Evolutionary conservation across 2,797 vertebrate species (phyloP).

Genomic region (Poeciliopsis gracilis): DNA sequence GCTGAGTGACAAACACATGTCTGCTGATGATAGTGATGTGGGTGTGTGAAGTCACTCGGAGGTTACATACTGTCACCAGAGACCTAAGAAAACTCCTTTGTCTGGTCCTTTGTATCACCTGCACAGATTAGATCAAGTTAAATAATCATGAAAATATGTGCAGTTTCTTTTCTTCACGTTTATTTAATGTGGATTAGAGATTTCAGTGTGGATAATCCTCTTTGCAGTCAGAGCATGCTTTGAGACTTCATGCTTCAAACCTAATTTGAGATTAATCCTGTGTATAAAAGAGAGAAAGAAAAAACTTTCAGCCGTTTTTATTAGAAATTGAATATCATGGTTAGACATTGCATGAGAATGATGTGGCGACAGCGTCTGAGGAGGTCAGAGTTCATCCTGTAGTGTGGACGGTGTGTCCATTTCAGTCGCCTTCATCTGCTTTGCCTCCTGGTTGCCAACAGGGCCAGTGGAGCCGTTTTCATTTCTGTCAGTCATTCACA

Average conservation of each 20-base stretch:
- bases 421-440: neutral
- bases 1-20: constrained; percentile 39
- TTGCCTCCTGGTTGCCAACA: neutral
- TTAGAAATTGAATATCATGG: neutral
- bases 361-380: neutral
- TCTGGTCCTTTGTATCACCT: neutral
- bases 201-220: constrained; percentile 13
- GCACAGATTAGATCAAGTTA: neutral
- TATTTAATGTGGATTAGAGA: constrained; percentile 11
- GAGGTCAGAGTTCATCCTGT: neutral
- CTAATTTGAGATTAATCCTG: constrained; percentile 23
- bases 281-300: constrained; percentile 29
- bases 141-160: neutral
- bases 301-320: neutral
- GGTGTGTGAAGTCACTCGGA: constrained; percentile 45
- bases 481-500: neutral
- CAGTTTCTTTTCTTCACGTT: neutral
- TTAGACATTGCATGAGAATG: neutral
- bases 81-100: neutral
- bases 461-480: too few relatives aligned
- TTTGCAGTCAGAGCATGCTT: constrained; percentile 3
- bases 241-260: neutral
- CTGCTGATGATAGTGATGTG: constrained; percentile 4
- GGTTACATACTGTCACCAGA: constrained; percentile 17
- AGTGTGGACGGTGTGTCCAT: neutral